These are phyloP conservation scores for Schizaphis graminum DNA, from an alignment of 2,888 invertebrate species.

Conservation along the genomic window DNA sequence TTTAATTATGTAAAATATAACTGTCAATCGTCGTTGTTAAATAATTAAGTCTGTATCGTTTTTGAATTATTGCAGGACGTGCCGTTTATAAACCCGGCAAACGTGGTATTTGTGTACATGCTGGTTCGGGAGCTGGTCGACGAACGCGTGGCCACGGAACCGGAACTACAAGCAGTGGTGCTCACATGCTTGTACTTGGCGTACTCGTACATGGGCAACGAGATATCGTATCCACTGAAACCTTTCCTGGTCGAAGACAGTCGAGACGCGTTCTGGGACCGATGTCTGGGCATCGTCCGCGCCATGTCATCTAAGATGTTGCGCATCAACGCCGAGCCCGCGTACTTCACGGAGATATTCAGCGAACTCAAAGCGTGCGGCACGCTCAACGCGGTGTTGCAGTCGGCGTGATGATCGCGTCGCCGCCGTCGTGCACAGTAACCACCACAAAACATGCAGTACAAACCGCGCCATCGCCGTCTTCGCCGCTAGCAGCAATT, in stretches of 20 bases:
- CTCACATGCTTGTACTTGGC: conserved; percentile 98
- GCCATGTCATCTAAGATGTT: conserved; percentile 95
- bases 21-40: neutral
- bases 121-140: conserved; percentile 91
- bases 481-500: neutral
- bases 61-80: conserved; percentile 81
- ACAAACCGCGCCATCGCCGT: neutral
- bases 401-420: conserved; percentile 51
- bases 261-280: conserved; percentile 98
- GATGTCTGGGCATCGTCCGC: conserved; percentile 92
- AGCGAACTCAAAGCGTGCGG: conserved; percentile 89
- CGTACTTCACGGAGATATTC: conserved; percentile 99
- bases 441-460: neutral
- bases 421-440: neutral
- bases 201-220: conserved; percentile 99
- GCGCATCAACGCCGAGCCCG: conserved; percentile 97
- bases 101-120: conserved; percentile 99
- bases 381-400: conserved; percentile 64
- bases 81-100: conserved; percentile 99
- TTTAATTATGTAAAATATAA: neutral
- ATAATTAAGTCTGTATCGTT: neutral
- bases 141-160: conserved; percentile 86
- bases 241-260: conserved; percentile 98
- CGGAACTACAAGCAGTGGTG: conserved; percentile 92
- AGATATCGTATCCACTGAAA: conserved; percentile 98